phyloP scores from a whole-genome alignment of 2,113 vertebrate genomes.

The Neoarius graeffei region DNA sequence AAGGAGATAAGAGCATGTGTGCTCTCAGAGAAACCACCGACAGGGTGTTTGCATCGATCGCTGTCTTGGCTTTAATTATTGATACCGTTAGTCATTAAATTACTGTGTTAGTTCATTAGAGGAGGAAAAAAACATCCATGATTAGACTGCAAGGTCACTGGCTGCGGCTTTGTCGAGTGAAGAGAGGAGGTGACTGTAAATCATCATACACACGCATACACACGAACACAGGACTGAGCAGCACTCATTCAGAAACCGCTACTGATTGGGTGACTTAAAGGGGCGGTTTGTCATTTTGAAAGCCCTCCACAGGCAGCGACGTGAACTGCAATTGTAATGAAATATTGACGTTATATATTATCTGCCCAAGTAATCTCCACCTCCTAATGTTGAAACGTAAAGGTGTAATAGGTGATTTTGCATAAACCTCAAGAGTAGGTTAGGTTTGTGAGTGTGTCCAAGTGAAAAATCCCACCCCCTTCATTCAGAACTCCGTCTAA shows the following conservation, averaged over 20 bases:
- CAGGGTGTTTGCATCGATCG: constrained; percentile 57
- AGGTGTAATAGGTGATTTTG: too few relatives aligned
- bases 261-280: background rate
- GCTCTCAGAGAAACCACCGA: constrained; percentile 31
- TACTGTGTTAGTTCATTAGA: constrained; percentile 60
- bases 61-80: constrained; percentile 66
- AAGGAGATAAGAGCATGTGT: background rate
- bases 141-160: constrained; percentile 3
- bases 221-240: background rate
- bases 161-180: background rate
- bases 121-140: background rate
- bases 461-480: too few relatives aligned
- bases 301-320: background rate
- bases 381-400: background rate
- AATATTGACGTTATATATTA: background rate
- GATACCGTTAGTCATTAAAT: constrained; percentile 56
- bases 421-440: too few relatives aligned
- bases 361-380: background rate
- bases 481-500: too few relatives aligned
- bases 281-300: background rate
- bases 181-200: background rate
- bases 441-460: too few relatives aligned
- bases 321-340: background rate
- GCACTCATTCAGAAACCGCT: background rate
- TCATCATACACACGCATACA: background rate